phyloP scores from a whole-genome alignment of 2,888 invertebrate genomes.

The Ormyrus pomaceus region DNA sequence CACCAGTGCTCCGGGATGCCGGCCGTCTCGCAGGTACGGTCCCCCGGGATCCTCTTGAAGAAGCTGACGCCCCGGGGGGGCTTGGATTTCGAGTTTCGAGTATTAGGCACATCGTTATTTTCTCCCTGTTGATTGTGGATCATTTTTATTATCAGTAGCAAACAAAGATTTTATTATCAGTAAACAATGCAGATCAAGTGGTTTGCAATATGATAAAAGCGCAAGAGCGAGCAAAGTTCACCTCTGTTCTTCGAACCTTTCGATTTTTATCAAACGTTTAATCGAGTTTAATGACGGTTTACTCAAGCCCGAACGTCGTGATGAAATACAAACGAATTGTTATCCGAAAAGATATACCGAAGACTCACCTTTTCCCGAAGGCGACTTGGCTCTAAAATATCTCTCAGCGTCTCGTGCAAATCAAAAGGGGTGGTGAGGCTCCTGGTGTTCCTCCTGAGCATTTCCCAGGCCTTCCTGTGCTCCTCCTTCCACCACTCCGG shows the following conservation, averaged over 20 bases:
- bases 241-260: too few relatives aligned
- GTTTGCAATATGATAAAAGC: too few relatives aligned
- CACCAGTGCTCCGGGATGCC: constrained; percentile 92
- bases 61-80: constrained; percentile 82
- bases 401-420: constrained; percentile 86
- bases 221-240: too few relatives aligned
- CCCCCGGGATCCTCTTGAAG: constrained; percentile 83
- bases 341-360: neutral
- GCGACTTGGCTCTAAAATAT: constrained; percentile 79
- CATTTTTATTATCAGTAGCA: too few relatives aligned
- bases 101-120: too few relatives aligned
- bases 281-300: neutral
- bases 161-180: too few relatives aligned
- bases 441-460: constrained; percentile 81
- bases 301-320: neutral
- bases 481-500: constrained; percentile 84
- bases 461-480: constrained; percentile 80
- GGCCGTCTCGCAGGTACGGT: constrained; percentile 87
- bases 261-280: too few relatives aligned
- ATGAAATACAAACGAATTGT: neutral
- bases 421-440: constrained; percentile 91
- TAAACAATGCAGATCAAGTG: too few relatives aligned
- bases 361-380: constrained; percentile 43
- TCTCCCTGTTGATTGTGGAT: too few relatives aligned
- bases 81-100: too few relatives aligned